Base-by-base conservation (phyloP, 1,140 invertebrate genomes). In the Meloidogyne chitwoodi region DNA sequence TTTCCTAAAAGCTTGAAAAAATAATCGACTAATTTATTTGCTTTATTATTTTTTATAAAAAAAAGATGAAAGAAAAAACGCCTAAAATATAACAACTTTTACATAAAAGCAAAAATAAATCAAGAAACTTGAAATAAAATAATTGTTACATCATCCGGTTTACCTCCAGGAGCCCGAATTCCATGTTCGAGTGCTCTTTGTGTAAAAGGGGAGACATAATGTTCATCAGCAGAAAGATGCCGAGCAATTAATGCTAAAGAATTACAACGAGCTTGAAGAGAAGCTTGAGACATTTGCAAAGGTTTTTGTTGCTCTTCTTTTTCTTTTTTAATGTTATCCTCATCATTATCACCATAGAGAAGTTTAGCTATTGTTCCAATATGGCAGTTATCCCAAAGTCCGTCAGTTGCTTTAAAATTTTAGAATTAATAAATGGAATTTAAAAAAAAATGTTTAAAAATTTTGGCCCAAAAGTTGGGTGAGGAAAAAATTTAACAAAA, bases 371-470 rank as follows among this genome's bases (percentile, higher is more conserved):
- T 65, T 34, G 56, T 68, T 14, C 48, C 29, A 83, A 96, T 93
- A 76, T 93, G 94, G 81, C 98, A 91, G 89, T 98, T 98, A 89
- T 98, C 96, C 89, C 98, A 98, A 26, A 98, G 93, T 64, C 96
- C 96, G 89, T 98, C 95, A 2, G 95, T 98, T 44, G 94, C 96
- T 73, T 73, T 63, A 63, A 71, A 26, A 14, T 27, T 14, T n/a
- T 1, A 61, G 3, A 27, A 0, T 1, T 38, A 16, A 19, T 26
- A 61, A 26, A 62, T 41, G 4, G 63, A 4, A 62, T 68, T 24
- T 64, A 64, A 22, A 2, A 2, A 16, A 61, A 22, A 24, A 31
- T n/a, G n/a, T n/a, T n/a, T n/a, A n/a, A n/a, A n/a, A n/a, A n/a
- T n/a, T n/a, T n/a, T n/a, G n/a, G n/a, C n/a, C n/a, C n/a, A n/a